A percentile compares a stretch with the other conserved stretches of the same genome.
phyloP scores from a whole-genome alignment of 1,140 invertebrate genomes.

The Leptinotarsa undecemlineata region DNA sequence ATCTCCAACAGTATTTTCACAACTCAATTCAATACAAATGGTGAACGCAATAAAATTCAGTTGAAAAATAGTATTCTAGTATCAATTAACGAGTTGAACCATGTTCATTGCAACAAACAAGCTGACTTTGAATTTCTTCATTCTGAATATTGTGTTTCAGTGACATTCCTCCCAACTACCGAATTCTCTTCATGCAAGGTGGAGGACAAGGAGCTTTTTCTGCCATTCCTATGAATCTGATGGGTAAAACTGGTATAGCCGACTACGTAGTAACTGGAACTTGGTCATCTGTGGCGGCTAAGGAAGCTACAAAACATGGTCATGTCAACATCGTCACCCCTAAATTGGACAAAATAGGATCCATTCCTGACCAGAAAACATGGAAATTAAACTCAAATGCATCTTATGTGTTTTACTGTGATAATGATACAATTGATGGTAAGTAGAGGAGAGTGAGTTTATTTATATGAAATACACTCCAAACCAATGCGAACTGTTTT shows the following conservation, averaged over 20 bases:
- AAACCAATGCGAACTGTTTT: too few relatives aligned
- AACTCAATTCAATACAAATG: too few relatives aligned
- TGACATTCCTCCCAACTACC: slow-evolving; percentile 90
- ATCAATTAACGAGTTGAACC: too few relatives aligned
- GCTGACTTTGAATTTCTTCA: too few relatives aligned
- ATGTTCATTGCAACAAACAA: too few relatives aligned
- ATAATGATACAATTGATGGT: slow-evolving; percentile 97
- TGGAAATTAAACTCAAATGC: slow-evolving; percentile 92
- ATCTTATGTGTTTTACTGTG: slow-evolving; percentile 96
- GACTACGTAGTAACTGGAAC: slow-evolving; percentile 87
- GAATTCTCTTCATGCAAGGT: slow-evolving; percentile 91
- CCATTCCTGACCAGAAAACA: slow-evolving; percentile 68
- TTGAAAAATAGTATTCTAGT: too few relatives aligned
- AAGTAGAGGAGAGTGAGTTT: slow-evolving; percentile 38
- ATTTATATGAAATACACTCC: not conserved
- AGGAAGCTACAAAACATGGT: slow-evolving; percentile 94
- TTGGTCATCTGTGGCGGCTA: slow-evolving; percentile 93
- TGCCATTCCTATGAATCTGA: slow-evolving; percentile 89
- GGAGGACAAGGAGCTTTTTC: slow-evolving; percentile 94
- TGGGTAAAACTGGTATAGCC: slow-evolving; percentile 74
- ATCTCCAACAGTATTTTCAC: too few relatives aligned
- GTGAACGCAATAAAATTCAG: too few relatives aligned
- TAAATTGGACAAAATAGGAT: slow-evolving; percentile 70
- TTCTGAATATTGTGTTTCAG: slow-evolving; percentile 59
- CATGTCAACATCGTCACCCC: slow-evolving; percentile 86